Conservation (phyloP, 2,888 invertebrate genomes). For the Prosapia bicincta region DNA sequence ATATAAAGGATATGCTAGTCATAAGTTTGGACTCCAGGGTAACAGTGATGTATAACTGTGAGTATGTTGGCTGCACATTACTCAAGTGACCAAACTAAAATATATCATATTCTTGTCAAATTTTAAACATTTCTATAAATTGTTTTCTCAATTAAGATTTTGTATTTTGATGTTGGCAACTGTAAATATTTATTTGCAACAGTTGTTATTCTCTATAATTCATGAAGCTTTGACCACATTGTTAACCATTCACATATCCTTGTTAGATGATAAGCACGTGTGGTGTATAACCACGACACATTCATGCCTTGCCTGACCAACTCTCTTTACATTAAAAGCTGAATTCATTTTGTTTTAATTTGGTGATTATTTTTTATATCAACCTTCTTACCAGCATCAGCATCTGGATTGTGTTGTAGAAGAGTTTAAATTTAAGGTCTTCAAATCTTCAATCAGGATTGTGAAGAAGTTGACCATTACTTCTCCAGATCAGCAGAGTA, state of each 20-base stretch:
- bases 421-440: too few relatives aligned
- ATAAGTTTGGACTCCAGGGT: slow-evolving; percentile 7
- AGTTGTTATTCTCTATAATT: slow-evolving; percentile 34
- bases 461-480: too few relatives aligned
- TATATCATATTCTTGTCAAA: slow-evolving; percentile 20
- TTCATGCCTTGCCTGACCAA: slow-evolving; percentile 33
- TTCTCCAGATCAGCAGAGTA: too few relatives aligned
- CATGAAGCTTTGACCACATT: slow-evolving; percentile 31
- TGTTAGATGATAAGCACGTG: slow-evolving; percentile 29
- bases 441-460: too few relatives aligned
- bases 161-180: slow-evolving; percentile 32
- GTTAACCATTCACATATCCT: slow-evolving; percentile 34
- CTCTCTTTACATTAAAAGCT: slow-evolving; percentile 33
- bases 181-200: slow-evolving; percentile 31
- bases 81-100: slow-evolving; percentile 27
- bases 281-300: slow-evolving; percentile 30
- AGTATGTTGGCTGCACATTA: neutral
- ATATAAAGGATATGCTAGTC: slow-evolving; percentile 8
- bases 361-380: slow-evolving; percentile 1
- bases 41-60: slow-evolving; percentile 2
- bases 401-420: too few relatives aligned
- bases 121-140: slow-evolving; percentile 32
- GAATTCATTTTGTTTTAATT: slow-evolving; percentile 33
- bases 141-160: slow-evolving; percentile 31
- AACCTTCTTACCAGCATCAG: neutral